Percentiles rank a stretch among this genome's conserved stretches.
These are phyloP conservation scores for Petrolisthes cinctipes DNA, from an alignment of 2,888 invertebrate genomes.

Conservation along the genomic window DNA sequence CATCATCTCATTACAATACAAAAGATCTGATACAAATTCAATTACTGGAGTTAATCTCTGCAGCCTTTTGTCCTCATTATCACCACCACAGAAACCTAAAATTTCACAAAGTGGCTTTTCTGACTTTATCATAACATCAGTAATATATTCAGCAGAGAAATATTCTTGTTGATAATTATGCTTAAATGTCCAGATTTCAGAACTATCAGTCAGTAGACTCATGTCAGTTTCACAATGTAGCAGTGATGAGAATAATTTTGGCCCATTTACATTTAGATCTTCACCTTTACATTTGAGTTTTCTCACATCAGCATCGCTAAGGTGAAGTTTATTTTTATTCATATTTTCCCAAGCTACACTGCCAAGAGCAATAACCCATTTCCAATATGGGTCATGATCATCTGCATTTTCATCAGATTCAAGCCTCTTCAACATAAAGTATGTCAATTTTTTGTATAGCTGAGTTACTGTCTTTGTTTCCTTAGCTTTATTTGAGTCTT, in stretches of 20 bases:
- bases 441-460: conserved; percentile 13
- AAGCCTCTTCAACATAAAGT: conserved; percentile 32
- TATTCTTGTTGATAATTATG: conserved; percentile 33
- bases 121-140: not conserved
- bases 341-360: conserved; percentile 33
- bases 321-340: conserved; percentile 30
- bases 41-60: conserved; percentile 38
- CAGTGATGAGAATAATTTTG: not conserved
- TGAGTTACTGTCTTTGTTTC: conserved; percentile 16
- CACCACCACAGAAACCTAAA: not conserved
- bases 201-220: not conserved
- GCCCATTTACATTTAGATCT: not conserved
- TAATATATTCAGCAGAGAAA: conserved; percentile 25
- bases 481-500: conserved; percentile 8
- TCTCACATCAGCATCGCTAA: not conserved
- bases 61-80: conserved; percentile 12
- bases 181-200: conserved; percentile 24
- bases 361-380: conserved; percentile 21
- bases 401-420: not conserved
- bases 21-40: conserved; percentile 28
- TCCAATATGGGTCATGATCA: not conserved
- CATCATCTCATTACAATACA: not conserved
- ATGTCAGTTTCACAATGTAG: conserved; percentile 18
- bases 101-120: conserved; percentile 3
- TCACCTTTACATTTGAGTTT: not conserved